Conservation (phyloP, 2,797 vertebrate species). For the Natrix natrix region DNA sequence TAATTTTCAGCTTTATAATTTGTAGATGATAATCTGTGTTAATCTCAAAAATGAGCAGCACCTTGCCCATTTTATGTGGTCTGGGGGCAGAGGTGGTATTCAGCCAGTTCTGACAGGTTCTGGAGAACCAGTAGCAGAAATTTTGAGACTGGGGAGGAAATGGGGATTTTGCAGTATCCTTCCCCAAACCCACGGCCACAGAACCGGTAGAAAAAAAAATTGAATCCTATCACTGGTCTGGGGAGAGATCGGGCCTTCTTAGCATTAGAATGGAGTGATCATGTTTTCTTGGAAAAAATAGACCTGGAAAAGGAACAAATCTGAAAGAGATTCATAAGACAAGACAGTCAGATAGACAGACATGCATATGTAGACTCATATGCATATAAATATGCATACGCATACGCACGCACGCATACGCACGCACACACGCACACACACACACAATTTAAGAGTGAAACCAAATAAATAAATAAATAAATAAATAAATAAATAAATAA, state of each 20-base stretch:
- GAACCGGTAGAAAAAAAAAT: no score
- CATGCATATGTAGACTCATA: no score
- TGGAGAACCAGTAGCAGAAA: no score
- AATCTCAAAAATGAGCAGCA: not conserved
- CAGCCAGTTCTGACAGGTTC: no score
- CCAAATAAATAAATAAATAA: not conserved
- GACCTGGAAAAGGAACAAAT: not conserved
- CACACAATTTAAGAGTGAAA: not conserved
- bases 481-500: not conserved
- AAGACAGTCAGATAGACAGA: no score
- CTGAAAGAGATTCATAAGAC: not conserved
- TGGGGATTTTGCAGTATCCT: no score
- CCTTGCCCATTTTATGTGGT: not conserved
- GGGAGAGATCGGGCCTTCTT: not conserved
- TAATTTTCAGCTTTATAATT: not conserved
- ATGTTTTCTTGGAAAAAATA: not conserved
- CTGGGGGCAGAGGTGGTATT: no score
- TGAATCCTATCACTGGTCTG: not conserved
- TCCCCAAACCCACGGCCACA: no score
- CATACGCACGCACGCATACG: no score
- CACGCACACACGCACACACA: no score
- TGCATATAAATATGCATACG: no score
- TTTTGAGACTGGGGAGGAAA: no score
- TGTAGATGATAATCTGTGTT: not conserved
- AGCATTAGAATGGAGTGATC: not conserved